phyloP scores from a whole-genome alignment of 2,888 invertebrate genomes.

The Chrysodeixis includens region DNA sequence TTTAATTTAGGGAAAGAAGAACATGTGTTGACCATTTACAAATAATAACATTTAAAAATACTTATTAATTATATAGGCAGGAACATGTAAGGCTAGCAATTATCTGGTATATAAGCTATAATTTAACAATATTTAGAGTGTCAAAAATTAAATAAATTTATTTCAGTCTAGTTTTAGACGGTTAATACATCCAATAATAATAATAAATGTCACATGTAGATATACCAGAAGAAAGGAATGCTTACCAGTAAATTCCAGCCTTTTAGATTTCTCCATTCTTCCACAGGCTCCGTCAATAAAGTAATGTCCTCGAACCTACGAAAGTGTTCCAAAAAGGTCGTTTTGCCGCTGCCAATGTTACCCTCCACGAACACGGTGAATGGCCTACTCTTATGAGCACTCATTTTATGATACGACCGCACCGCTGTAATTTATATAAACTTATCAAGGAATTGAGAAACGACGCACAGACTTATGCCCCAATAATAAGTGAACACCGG shows the following conservation, averaged over 20 bases:
- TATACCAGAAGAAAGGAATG: background rate
- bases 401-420: conserved; percentile 71
- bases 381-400: conserved; percentile 85
- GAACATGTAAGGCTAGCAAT: too few species aligned
- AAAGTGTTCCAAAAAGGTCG: conserved; percentile 95
- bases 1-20: too few species aligned
- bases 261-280: conserved; percentile 94
- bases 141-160: too few species aligned
- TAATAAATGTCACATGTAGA: background rate
- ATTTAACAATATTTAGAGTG: too few species aligned
- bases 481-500: background rate
- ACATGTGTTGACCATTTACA: too few species aligned
- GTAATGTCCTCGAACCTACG: conserved; percentile 92
- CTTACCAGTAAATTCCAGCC: conserved; percentile 93
- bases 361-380: conserved; percentile 96
- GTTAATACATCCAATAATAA: background rate
- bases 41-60: too few species aligned
- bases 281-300: conserved; percentile 93
- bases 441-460: conserved; percentile 8
- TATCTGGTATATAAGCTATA: too few species aligned
- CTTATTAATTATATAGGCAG: too few species aligned
- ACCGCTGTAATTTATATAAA: conserved; percentile 55
- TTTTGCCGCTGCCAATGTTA: conserved; percentile 97
- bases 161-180: background rate
- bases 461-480: conserved; percentile 16